Evolutionary conservation across 2,888 invertebrate species (phyloP).

Genomic region (Euplexia lucipara): DNA sequence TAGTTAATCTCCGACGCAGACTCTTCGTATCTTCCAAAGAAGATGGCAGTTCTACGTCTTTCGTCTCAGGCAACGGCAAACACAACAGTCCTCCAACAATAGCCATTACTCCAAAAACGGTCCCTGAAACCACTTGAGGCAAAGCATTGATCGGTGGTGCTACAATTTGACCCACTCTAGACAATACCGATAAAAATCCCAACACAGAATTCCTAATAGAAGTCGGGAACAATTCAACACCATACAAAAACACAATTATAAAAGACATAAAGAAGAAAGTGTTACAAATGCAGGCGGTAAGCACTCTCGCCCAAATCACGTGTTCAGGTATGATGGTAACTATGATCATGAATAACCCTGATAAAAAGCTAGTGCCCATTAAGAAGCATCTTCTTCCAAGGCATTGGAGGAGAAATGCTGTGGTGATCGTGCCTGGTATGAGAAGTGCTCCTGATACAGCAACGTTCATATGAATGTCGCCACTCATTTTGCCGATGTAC

Average conservation of each 20-base stretch:
- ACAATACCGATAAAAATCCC: slow-evolving; percentile 95
- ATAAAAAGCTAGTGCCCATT: slow-evolving; percentile 87
- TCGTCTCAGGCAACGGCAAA: slow-evolving; percentile 92
- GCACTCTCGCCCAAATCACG: slow-evolving; percentile 86
- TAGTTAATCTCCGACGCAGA: slow-evolving; percentile 53
- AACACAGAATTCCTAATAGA: slow-evolving; percentile 95
- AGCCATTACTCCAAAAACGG: slow-evolving; percentile 92
- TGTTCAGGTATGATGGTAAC: slow-evolving; percentile 72
- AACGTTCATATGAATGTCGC: slow-evolving; percentile 95
- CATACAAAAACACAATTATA: slow-evolving; percentile 95
- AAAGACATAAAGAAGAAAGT: slow-evolving; percentile 95
- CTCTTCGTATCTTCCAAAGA: slow-evolving; percentile 75
- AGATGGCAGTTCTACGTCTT: slow-evolving; percentile 77
- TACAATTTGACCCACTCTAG: slow-evolving; percentile 95
- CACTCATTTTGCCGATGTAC: slow-evolving; percentile 94
- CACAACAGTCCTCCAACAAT: slow-evolving; percentile 92
- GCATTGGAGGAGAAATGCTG: slow-evolving; percentile 90
- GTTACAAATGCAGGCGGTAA: slow-evolving; percentile 93
- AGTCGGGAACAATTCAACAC: slow-evolving; percentile 96
- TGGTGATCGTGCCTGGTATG: slow-evolving; percentile 91
- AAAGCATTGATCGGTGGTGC: slow-evolving; percentile 94
- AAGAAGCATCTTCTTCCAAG: slow-evolving; percentile 92
- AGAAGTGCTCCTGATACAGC: slow-evolving; percentile 93
- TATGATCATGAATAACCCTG: slow-evolving; percentile 79
- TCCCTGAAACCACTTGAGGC: slow-evolving; percentile 71